Evolutionary conservation across 2,113 vertebrate species (phyloP).

Genomic region (Chloroceryle aenea): DNA sequence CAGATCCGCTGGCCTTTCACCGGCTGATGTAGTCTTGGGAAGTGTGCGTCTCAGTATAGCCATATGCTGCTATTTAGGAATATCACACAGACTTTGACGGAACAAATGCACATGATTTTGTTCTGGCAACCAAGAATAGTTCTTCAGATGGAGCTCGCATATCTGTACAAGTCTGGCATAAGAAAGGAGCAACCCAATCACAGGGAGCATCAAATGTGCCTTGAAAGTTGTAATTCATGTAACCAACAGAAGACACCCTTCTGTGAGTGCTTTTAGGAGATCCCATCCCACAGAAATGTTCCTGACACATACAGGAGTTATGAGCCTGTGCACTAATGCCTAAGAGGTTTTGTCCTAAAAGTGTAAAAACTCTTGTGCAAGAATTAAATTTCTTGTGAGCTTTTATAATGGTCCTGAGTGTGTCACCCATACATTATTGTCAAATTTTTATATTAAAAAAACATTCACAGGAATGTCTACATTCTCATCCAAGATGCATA

Average conservation of each 20-base stretch:
- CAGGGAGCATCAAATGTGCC: background rate
- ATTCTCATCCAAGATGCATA: background rate
- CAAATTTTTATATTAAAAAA: background rate
- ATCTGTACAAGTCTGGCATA: background rate
- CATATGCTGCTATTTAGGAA: conserved; percentile 36
- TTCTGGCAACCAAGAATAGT: conserved; percentile 51
- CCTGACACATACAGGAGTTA: background rate
- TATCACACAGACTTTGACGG: conserved; percentile 26
- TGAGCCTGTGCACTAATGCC: background rate
- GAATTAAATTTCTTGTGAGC: background rate
- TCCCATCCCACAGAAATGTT: background rate
- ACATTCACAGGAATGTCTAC: background rate
- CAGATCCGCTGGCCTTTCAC: conserved; percentile 13
- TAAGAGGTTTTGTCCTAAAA: background rate
- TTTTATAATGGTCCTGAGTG: background rate
- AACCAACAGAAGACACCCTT: background rate
- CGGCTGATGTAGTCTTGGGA: background rate
- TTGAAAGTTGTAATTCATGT: background rate
- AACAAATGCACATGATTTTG: conserved; percentile 35
- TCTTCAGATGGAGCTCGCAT: conserved; percentile 55
- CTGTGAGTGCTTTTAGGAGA: background rate
- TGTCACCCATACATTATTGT: background rate
- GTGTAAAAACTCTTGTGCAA: background rate
- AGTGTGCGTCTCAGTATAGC: background rate
- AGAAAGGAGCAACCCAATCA: background rate